Evolutionary conservation across 2,888 invertebrate species (phyloP), one percentile per base, ranked within the genome.

Genomic region (Pecten maximus): DNA sequence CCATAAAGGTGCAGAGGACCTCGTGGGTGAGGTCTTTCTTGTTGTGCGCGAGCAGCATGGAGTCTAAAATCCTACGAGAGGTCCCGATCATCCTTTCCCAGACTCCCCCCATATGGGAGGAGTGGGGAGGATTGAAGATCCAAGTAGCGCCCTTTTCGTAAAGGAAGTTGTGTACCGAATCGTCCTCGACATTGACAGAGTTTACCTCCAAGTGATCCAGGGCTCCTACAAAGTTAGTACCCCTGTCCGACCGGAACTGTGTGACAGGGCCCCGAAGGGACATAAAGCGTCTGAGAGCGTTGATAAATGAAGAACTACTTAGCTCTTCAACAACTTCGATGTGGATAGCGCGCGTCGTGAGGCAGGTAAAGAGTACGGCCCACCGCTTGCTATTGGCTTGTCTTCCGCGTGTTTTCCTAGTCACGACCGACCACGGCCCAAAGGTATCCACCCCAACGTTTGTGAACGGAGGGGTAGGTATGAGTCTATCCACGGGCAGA

Each of bases 401-500:
- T 28, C 92, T 91, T n/a, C 91, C 91, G 40, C 92, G 86, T 15
- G 92, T 92, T 16, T 88, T 39, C 35, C 92, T 44, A 4, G 91
- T 87, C 6, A 87, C 48, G 12, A 93, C 88, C 28, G 28, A 39
- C 93, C 92, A 92, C n/a, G 89, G 92, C 39, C 92, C 92, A 88
- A 93, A 93, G 60, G 35, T 54, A 87, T 93, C 92, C 12, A 93
- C 90, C 16, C 93, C 93, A 40, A 92, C 91, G 87, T 91, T 89
- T 4, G 92, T 90, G 88, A 93, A 93, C 48, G 93, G 91, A 10
- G 93, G 92, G 40, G 87, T 87, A 35, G 89, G 89, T 23, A 91
- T 74, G 0, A 90, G 23, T 16, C 93, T 35, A 88, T 92, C 91
- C 4, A 2, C 0, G 39, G 93, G 93, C n/a, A 93, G 89, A 90